These are phyloP conservation scores for Leucophora obtusa DNA, from an alignment of 2,888 invertebrate genomes.

Conservation along the genomic window DNA sequence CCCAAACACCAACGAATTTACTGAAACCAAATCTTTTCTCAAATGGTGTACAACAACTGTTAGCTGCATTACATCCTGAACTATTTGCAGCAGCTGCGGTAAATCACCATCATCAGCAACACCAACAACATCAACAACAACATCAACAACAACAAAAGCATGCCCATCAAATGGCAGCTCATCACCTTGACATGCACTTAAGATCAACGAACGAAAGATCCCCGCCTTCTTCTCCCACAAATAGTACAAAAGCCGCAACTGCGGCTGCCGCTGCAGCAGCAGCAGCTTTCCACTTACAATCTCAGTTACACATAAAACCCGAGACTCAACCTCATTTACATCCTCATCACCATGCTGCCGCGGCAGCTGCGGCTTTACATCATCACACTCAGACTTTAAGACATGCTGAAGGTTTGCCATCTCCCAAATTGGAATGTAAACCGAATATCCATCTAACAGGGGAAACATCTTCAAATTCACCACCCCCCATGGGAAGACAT, in stretches of 20 bases:
- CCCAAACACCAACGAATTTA: conserved; percentile 82
- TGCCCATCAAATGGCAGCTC: conserved; percentile 67
- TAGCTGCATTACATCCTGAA: conserved; percentile 87
- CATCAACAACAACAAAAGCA: conserved; percentile 74
- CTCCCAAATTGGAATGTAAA: conserved; percentile 72
- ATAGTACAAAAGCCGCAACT: conserved; percentile 68
- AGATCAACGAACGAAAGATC: conserved; percentile 70
- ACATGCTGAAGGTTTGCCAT: conserved; percentile 70
- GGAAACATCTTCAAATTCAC: conserved; percentile 40
- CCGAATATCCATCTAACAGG: conserved; percentile 26
- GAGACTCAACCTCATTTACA: conserved; percentile 74
- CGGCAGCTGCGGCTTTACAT: conserved; percentile 62
- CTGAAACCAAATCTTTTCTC: conserved; percentile 88
- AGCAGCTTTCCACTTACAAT: conserved; percentile 75
- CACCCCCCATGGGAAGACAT: conserved; percentile 46
- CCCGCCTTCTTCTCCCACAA: conserved; percentile 72
- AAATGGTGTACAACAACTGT: conserved; percentile 86
- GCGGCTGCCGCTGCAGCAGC: conserved; percentile 72
- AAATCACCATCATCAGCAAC: conserved; percentile 81
- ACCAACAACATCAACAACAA: conserved; percentile 81
- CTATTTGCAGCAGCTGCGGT: conserved; percentile 79
- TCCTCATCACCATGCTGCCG: conserved; percentile 69
- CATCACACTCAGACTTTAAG: conserved; percentile 65
- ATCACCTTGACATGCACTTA: conserved; percentile 68
- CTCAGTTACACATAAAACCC: conserved; percentile 75